These are phyloP conservation scores for Cotesia vestalis DNA, from an alignment of 1,140 invertebrate genomes.

Conservation along the genomic window DNA sequence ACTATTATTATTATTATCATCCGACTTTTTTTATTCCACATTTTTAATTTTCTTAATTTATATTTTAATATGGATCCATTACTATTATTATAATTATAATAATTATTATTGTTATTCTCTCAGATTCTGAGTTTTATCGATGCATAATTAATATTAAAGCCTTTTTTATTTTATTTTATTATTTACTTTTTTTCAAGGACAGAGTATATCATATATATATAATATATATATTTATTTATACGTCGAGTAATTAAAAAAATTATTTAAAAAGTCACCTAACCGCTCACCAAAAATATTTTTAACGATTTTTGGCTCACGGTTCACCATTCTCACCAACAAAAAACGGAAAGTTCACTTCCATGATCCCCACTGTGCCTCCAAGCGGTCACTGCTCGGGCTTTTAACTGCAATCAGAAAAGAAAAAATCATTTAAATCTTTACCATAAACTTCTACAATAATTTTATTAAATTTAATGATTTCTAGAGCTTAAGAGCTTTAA, in stretches of 20 bases:
- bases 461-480: no score
- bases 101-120: no score
- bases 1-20: constrained; percentile 1
- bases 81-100: no score
- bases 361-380: constrained; percentile 75
- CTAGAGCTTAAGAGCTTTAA: no score
- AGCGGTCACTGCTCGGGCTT: constrained; percentile 73
- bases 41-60: neutral
- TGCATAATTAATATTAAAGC: no score
- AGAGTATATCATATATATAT: neutral
- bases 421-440: constrained; percentile 18
- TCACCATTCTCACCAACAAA: constrained; percentile 74
- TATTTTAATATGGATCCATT: neutral
- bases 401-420: constrained; percentile 72
- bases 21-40: neutral
- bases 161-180: no score
- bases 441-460: no score
- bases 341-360: constrained; percentile 76
- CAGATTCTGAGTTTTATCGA: no score
- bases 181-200: neutral
- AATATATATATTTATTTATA: constrained; percentile 16
- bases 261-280: constrained; percentile 17
- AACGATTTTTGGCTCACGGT: constrained; percentile 51
- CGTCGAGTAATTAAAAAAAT: neutral
- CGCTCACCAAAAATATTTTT: constrained; percentile 50